phyloP scores from a whole-genome alignment of 2,888 invertebrate species.

The Stenurella melanura region DNA sequence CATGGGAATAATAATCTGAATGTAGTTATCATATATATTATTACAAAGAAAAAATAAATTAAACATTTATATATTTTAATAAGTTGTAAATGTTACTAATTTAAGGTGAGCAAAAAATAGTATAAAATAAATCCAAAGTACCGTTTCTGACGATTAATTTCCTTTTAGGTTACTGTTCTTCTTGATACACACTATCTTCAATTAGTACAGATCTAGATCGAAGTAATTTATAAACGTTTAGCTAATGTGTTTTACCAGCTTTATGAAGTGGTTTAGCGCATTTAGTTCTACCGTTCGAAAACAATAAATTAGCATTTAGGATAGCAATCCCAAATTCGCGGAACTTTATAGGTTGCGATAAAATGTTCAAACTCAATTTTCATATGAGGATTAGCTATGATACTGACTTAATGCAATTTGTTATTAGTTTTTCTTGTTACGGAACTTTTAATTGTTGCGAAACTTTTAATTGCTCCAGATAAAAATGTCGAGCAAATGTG shows the following conservation, averaged over 20 bases:
- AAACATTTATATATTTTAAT: too few species aligned
- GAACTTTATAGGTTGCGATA: slow-evolving; percentile 9
- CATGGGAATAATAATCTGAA: too few species aligned
- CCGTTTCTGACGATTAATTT: background rate
- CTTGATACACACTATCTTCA: slow-evolving; percentile 19
- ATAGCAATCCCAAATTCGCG: slow-evolving; percentile 5
- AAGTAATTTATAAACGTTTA: slow-evolving; percentile 22
- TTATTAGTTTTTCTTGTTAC: background rate
- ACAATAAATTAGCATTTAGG: slow-evolving; percentile 17
- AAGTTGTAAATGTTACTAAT: too few species aligned
- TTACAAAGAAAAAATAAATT: too few species aligned
- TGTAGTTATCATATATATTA: too few species aligned
- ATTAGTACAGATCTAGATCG: slow-evolving; percentile 24
- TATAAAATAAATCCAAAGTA: too few species aligned
- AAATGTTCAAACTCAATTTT: slow-evolving; percentile 5
- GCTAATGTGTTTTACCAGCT: slow-evolving; percentile 10
- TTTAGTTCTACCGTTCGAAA: slow-evolving; percentile 3
- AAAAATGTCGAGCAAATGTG: too few species aligned
- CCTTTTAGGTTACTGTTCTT: background rate
- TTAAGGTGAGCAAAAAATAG: too few species aligned
- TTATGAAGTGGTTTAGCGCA: slow-evolving; percentile 6
- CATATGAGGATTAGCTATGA: background rate
- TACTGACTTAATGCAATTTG: background rate
- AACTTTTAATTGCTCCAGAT: too few species aligned
- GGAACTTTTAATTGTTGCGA: background rate